Percentiles rank a stretch among this genome's conserved stretches.
phyloP scores from a whole-genome alignment of 2,797 vertebrate species.

The Sciurus carolinensis region DNA sequence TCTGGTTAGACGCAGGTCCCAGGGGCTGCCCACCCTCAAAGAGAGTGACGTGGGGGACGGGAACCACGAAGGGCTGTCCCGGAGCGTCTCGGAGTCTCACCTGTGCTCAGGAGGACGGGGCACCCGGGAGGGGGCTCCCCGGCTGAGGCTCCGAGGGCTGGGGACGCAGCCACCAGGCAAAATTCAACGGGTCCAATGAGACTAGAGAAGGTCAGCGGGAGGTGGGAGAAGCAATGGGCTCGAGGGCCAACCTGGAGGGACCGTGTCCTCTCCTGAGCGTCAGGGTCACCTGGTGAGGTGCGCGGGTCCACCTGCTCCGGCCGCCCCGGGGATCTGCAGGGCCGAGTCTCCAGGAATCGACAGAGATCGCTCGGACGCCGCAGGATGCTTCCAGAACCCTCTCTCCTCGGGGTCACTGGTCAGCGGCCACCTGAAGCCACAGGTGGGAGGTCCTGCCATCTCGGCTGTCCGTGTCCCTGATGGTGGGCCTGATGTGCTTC shows the following conservation, averaged over 20 bases:
- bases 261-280: accelerated
- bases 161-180: accelerated
- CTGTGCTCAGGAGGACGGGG: accelerated
- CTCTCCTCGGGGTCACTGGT: not conserved
- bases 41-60: no score
- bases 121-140: accelerated
- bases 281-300: not conserved
- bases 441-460: accelerated
- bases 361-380: not conserved
- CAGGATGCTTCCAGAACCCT: not conserved
- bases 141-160: no score
- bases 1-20: not conserved
- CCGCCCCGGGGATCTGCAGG: not conserved
- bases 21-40: no score
- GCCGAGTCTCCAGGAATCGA: not conserved
- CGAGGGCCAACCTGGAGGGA: not conserved
- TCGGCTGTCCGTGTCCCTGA: accelerated
- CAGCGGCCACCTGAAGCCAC: accelerated
- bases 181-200: not conserved
- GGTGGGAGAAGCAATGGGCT: not conserved
- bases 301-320: not conserved
- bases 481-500: no score
- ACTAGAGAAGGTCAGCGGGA: not conserved
- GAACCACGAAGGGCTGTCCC: not conserved
- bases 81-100: no score